Percentiles rank a stretch among this genome's conserved stretches.
Conservation (phyloP, 2,797 vertebrate species). For the Bovichtus variegatus region DNA sequence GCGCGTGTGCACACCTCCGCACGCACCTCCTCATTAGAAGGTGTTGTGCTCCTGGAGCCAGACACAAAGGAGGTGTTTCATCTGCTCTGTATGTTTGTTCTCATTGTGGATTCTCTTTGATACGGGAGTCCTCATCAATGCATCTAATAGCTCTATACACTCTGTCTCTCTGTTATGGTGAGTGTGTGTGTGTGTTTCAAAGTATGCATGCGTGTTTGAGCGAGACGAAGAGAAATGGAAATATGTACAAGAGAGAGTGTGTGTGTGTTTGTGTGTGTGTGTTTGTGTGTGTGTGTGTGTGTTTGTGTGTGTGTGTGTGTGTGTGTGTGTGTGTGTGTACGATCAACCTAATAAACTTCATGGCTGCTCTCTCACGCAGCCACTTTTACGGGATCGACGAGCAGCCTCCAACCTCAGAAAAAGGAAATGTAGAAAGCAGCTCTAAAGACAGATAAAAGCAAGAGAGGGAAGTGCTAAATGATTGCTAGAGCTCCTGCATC, state of each 20-base stretch:
- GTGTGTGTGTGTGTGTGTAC: not conserved
- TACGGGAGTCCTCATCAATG: conserved; percentile 62
- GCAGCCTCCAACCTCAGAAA: conserved; percentile 70
- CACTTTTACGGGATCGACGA: conserved; percentile 58
- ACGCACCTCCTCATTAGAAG: conserved; percentile 56
- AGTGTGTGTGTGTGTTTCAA: conserved; percentile 29
- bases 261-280: too few species aligned
- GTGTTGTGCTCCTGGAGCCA: conserved; percentile 55
- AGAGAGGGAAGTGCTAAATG: conserved; percentile 74
- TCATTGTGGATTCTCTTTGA: conserved; percentile 77
- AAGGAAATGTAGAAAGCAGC: conserved; percentile 76
- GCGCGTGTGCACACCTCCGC: conserved; percentile 21
- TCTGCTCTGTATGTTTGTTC: conserved; percentile 74
- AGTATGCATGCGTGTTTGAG: conserved; percentile 26
- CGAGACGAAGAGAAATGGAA: too few species aligned
- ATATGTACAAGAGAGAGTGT: not conserved
- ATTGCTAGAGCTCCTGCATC: conserved; percentile 69
- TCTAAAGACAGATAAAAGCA: conserved; percentile 75
- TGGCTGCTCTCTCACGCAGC: conserved; percentile 63
- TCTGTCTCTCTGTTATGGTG: conserved; percentile 25
- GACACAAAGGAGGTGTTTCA: conserved; percentile 76
- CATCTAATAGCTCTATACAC: conserved; percentile 65
- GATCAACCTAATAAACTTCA: conserved; percentile 72
- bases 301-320: conserved; percentile 14
- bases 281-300: conserved; percentile 42